Conservation (phyloP, 2,113 vertebrate genomes). For the Anolis carolinensis region DNA sequence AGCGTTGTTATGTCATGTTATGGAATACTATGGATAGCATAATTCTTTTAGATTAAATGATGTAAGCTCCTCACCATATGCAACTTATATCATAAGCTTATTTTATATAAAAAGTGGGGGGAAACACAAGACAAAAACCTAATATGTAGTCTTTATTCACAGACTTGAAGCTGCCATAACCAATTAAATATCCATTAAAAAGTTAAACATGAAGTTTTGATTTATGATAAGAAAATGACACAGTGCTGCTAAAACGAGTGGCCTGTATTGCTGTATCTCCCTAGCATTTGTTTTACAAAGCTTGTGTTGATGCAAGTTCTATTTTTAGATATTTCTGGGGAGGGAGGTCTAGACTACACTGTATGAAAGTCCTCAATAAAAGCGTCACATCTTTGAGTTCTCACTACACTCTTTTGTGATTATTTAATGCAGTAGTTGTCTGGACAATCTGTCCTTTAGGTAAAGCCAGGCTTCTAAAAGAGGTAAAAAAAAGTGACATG, state of each 20-base stretch:
- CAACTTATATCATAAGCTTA: conserved; percentile 21
- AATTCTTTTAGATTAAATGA: not conserved
- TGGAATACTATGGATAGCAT: conserved; percentile 15
- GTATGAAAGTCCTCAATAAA: not conserved
- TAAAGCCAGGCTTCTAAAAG: not conserved
- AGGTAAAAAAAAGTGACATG: not conserved
- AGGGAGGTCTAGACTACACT: not conserved
- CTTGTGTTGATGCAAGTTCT: not conserved
- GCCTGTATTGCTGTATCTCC: not conserved
- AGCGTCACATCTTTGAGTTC: not conserved
- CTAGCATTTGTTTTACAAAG: not conserved
- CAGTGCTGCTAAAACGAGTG: not conserved
- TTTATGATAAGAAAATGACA: not conserved
- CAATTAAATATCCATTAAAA: not conserved
- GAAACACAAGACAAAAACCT: conserved; percentile 18
- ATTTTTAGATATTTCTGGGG: not conserved
- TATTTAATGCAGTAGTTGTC: conserved; percentile 1
- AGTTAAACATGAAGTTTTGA: not conserved
- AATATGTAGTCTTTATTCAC: conserved; percentile 16
- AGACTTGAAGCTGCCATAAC: conserved; percentile 24
- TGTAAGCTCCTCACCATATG: not conserved
- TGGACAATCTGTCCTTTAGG: conserved; percentile 10
- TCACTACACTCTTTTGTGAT: not conserved
- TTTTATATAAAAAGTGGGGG: not conserved
- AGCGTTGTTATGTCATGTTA: not conserved